Percentiles rank a stretch among this genome's conserved stretches.
These are phyloP conservation scores for Procavia capensis DNA, from an alignment of 2,113 vertebrate species.

Conservation along the genomic window DNA sequence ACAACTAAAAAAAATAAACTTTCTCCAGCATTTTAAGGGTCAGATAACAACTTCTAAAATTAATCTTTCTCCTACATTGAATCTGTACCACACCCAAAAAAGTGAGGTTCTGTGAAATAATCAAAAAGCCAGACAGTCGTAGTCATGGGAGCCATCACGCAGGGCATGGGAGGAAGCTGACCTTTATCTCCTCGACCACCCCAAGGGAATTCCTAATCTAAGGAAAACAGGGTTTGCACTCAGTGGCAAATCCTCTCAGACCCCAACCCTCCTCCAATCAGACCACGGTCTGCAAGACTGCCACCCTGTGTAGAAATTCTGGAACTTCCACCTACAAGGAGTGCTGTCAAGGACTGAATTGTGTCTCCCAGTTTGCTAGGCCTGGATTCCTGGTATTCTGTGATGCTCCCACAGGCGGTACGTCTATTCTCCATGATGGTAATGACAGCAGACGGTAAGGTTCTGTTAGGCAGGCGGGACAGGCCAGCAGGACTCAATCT, in stretches of 20 bases:
- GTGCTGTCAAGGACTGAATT: no score
- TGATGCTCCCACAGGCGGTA: no score
- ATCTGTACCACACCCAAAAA: not conserved
- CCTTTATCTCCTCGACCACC: not conserved
- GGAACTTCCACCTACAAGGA: slow-evolving; percentile 5
- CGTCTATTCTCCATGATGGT: no score
- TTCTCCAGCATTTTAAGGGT: slow-evolving; percentile 43
- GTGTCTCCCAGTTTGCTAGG: no score
- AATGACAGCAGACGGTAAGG: no score
- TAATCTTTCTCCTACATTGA: slow-evolving; percentile 11
- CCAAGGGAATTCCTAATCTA: not conserved
- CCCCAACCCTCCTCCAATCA: not conserved
- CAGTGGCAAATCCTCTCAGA: not conserved
- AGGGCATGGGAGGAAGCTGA: not conserved
- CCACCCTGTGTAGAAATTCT: not conserved
- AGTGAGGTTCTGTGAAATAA: not conserved
- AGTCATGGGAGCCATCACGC: not conserved
- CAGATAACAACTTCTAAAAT: slow-evolving; percentile 41
- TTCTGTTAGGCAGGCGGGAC: no score
- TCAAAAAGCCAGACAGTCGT: not conserved
- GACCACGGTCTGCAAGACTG: not conserved
- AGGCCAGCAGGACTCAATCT: no score
- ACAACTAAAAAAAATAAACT: no score
- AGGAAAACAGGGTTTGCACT: slow-evolving; percentile 26
- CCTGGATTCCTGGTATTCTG: no score